Conservation (phyloP, 92 coral and sea anemone species). For the Micromussa lordhowensis region DNA sequence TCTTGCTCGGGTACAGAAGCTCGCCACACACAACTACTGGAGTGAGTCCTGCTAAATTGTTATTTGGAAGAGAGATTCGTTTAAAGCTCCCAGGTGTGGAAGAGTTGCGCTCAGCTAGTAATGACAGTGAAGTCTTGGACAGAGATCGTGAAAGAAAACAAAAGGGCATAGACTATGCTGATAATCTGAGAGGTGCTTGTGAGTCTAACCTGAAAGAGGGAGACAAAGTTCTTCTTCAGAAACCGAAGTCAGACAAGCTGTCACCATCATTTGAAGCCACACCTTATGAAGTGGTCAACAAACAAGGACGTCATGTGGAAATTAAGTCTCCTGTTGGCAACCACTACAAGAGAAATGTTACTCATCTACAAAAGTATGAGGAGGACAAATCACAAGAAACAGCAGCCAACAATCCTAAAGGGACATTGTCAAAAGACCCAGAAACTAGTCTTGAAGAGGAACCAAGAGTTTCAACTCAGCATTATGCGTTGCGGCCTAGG, state of each 20-base stretch:
- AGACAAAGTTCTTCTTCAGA: constrained; percentile 35
- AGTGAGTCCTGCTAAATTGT: no score
- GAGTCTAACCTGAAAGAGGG: no score
- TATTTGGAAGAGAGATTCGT: no score
- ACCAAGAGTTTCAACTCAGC: constrained; percentile 1
- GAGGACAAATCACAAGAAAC: constrained; percentile 2
- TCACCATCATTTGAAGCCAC: constrained; percentile 25
- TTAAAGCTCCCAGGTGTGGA: no score
- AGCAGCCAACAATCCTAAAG: background rate
- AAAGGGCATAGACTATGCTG: no score
- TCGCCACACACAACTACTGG: no score
- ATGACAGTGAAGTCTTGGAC: no score
- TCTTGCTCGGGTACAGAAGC: constrained; percentile 23
- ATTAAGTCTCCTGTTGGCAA: constrained; percentile 27
- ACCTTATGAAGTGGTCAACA: constrained; percentile 28
- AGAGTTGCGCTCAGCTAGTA: no score
- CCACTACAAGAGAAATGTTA: constrained; percentile 20
- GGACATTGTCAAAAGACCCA: no score
- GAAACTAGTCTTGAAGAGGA: background rate
- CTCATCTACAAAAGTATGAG: background rate
- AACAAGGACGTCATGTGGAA: constrained; percentile 31
- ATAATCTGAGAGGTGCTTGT: no score
- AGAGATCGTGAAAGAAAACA: no score
- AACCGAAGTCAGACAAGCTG: background rate
- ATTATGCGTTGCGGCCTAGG: constrained; percentile 5